A percentile compares a stretch with the other conserved stretches of the same genome.
Evolutionary conservation across 2,113 vertebrate genomes (phyloP).

Genomic region (Lophotis ruficrista): DNA sequence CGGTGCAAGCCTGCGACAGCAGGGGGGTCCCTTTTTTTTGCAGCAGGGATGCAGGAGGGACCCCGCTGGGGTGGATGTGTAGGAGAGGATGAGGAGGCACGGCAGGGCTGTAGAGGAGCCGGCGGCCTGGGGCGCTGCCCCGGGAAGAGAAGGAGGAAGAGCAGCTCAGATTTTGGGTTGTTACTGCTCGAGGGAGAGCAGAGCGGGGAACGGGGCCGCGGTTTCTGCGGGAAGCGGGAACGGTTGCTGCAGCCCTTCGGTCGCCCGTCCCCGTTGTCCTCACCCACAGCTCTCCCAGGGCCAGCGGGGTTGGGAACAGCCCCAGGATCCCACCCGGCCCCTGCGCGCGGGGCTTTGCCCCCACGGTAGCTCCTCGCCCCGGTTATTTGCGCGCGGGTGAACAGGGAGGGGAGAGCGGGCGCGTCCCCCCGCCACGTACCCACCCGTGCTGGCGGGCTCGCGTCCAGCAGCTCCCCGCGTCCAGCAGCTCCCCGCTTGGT

Average conservation of each 20-base stretch:
- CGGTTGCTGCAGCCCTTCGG: accelerated
- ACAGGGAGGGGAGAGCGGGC: background rate
- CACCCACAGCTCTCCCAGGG: background rate
- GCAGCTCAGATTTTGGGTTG: background rate
- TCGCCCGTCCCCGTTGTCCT: accelerated
- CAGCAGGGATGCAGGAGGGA: background rate
- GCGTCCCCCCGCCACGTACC: accelerated
- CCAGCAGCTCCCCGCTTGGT: background rate
- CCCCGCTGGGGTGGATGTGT: background rate
- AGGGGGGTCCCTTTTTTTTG: background rate
- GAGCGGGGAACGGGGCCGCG: background rate
- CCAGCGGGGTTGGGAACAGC: accelerated
- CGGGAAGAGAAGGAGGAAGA: background rate
- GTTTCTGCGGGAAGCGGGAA: background rate
- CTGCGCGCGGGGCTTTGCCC: accelerated
- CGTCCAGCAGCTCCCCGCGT: background rate
- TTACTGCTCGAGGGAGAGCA: background rate
- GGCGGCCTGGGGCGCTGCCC: background rate
- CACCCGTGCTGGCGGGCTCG: accelerated
- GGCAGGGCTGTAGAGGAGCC: background rate
- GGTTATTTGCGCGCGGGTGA: accelerated
- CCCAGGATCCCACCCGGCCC: background rate
- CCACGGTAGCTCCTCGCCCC: accelerated
- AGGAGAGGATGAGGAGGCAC: background rate
- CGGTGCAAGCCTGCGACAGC: accelerated